phyloP scores from a whole-genome alignment of 2,888 invertebrate species.

The Phorcus lineatus region DNA sequence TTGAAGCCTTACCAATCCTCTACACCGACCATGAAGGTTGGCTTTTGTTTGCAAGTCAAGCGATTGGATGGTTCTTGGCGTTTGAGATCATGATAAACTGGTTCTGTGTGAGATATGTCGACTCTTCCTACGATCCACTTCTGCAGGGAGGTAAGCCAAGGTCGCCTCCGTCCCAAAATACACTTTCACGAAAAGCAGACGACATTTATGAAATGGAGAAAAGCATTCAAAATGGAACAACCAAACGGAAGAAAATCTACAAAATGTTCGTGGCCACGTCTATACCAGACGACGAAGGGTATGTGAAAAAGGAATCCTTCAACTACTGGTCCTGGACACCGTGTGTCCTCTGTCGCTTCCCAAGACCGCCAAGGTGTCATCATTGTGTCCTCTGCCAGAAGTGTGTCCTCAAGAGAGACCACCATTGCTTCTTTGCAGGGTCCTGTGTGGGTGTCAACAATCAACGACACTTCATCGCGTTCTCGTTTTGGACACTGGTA shows the following conservation, averaged over 20 bases:
- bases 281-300: constrained; percentile 26
- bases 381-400: constrained; percentile 66
- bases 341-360: constrained; percentile 62
- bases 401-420: constrained; percentile 72
- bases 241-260: constrained; percentile 17
- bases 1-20: constrained; percentile 29
- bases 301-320: constrained; percentile 49
- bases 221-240: background rate
- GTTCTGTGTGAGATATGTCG: constrained; percentile 56
- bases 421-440: constrained; percentile 71
- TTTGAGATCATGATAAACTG: constrained; percentile 62
- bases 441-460: constrained; percentile 69
- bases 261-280: constrained; percentile 33
- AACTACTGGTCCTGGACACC: constrained; percentile 72
- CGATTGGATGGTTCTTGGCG: constrained; percentile 50
- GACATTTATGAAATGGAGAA: background rate
- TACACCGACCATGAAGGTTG: constrained; percentile 10
- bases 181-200: background rate
- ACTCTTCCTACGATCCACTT: constrained; percentile 50
- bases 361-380: constrained; percentile 69
- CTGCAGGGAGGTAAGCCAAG: constrained; percentile 45
- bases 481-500: constrained; percentile 62
- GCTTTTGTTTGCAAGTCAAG: constrained; percentile 21
- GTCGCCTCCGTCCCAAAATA: constrained; percentile 33
- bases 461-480: constrained; percentile 67